Evolutionary conservation across 2,888 invertebrate species (phyloP), one percentile per base, ranked within the genome.

Genomic region (Pachymerium ferrugineum): DNA sequence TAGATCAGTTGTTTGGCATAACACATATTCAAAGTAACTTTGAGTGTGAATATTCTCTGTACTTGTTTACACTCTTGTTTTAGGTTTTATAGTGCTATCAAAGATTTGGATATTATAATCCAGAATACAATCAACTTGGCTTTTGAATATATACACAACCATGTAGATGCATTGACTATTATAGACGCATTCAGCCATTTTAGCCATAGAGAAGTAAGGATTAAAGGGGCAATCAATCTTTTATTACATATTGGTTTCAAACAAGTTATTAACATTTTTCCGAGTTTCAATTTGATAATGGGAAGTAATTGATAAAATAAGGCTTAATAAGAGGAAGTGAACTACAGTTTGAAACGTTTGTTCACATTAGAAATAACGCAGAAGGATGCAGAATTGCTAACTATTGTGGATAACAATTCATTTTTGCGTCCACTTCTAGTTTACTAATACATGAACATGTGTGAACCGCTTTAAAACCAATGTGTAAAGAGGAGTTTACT

Each of bases 101-200:
- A 85, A 73, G 85, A 85, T 74, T 79, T 88, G 73, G 87, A 91
- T 76, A 87, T 92, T 77, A 90, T 92, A 77, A 88, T 94, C 77
- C 92, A 93, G 81, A 93, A 94, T 80, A 85, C 94, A 6, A 89
- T 93, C 47, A 88, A 89, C 69, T 87, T 88, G 0, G 89, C 91
- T 0, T 94, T 94, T 80, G 89, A 90, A 77, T 87, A 89, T 6
- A 87, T 92, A 6, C 89, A 89, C 72, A 91, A 91, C 77, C 88
- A 93, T 0, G 91, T 92, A 78, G 92, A 93, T 79, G 92, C 90
- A 0, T 86, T 95, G 8, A 88, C 92, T 76, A 87, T 90, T 0
- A 84, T 95, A 4, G 90, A 88, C 78, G 88, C 90, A 0, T 87
- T 93, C 78, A 87, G 90, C 80, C 91, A 90, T 80, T 92, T 91